Percentiles rank a stretch among this genome's conserved stretches.
Evolutionary conservation across 2,888 invertebrate species (phyloP).

Genomic region (Pelosia muscerda): DNA sequence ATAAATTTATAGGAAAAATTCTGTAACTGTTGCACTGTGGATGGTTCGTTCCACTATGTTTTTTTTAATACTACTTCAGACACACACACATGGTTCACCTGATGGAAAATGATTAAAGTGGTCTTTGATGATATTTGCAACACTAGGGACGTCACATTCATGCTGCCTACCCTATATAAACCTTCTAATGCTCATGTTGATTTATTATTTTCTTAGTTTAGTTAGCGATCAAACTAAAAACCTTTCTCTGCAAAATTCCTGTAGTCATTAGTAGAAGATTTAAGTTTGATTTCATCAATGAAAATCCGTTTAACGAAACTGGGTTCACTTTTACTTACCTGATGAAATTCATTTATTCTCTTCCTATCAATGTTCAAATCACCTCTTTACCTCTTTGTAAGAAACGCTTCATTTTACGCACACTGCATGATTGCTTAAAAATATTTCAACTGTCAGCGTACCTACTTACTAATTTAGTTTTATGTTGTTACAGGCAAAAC

Average conservation of each 20-base stretch:
- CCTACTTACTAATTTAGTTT: conserved; percentile 24
- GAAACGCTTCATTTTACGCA: neutral
- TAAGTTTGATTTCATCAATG: neutral
- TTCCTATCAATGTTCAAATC: neutral
- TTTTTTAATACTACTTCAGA: no score
- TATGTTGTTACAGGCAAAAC: conserved; percentile 89
- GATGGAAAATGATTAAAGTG: no score
- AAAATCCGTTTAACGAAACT: neutral
- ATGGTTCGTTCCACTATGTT: no score
- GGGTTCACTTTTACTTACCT: neutral
- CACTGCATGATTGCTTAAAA: conserved; percentile 32
- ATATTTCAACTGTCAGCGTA: neutral
- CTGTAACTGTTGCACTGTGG: no score
- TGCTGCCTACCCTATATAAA: no score
- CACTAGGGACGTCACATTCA: no score
- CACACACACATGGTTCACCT: no score
- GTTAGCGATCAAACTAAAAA: neutral
- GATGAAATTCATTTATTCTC: neutral
- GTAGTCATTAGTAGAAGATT: neutral
- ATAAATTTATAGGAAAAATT: no score
- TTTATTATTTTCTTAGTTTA: neutral
- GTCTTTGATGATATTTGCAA: no score
- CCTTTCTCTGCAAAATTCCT: neutral
- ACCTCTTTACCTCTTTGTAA: neutral
- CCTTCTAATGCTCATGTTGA: no score